A percentile compares a stretch with the other conserved stretches of the same genome.
phyloP scores from a whole-genome alignment of 2,797 vertebrate species.

The Alauda arvensis region DNA sequence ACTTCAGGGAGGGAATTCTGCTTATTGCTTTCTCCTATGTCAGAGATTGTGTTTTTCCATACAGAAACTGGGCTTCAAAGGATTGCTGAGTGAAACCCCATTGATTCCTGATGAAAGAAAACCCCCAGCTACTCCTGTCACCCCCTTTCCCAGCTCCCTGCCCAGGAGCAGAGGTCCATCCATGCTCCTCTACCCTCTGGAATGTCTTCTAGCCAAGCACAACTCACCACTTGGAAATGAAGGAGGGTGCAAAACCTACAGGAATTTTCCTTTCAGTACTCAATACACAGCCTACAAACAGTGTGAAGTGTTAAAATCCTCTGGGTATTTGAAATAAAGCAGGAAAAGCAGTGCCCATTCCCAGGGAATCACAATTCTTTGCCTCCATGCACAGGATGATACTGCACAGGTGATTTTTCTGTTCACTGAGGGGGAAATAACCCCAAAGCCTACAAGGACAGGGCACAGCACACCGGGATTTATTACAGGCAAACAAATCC shows the following conservation, averaged over 20 bases:
- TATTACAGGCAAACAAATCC: background rate
- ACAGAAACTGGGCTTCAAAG: background rate
- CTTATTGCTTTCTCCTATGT: background rate
- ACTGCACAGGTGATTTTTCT: background rate
- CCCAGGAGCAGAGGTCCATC: background rate
- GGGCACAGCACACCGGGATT: background rate
- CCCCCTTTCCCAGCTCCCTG: background rate
- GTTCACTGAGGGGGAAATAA: background rate
- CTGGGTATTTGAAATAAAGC: background rate
- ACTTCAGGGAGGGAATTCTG: background rate
- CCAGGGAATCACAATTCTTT: accelerated
- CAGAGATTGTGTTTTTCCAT: background rate
- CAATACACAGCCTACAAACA: background rate
- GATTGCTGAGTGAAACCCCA: background rate
- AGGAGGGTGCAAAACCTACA: background rate
- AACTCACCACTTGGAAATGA: background rate
- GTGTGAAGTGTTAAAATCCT: background rate
- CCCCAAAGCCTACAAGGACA: background rate
- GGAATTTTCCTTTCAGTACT: background rate
- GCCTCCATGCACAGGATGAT: background rate
- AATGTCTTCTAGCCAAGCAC: background rate
- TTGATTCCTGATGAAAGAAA: background rate
- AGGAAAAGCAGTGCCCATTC: background rate
- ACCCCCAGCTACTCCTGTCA: background rate
- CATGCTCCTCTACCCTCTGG: background rate